These are phyloP conservation scores for Dasyprocta punctata DNA, from an alignment of 2,113 vertebrate species.

Conservation along the genomic window DNA sequence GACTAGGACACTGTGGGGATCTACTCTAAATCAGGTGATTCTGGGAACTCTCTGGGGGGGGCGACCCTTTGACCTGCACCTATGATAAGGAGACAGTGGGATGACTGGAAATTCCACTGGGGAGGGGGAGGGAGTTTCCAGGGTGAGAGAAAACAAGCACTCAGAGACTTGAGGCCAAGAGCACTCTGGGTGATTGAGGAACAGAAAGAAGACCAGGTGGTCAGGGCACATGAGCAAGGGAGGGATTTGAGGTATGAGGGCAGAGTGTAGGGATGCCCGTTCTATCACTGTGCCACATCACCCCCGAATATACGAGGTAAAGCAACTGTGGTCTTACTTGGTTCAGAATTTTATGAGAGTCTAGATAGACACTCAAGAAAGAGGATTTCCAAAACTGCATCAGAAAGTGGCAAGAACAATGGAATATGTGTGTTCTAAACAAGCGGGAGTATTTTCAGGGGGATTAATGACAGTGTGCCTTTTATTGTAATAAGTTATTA, in stretches of 20 bases:
- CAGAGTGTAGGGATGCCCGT: neutral
- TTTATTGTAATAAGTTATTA: neutral
- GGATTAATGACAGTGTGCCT: neutral
- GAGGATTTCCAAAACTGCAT: neutral
- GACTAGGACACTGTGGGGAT: accelerated
- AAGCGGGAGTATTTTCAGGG: neutral
- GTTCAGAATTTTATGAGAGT: neutral
- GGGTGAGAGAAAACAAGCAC: neutral
- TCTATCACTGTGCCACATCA: no score
- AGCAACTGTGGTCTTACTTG: neutral
- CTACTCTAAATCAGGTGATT: neutral
- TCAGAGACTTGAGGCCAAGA: neutral
- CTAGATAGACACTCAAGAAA: neutral
- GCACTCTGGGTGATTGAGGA: neutral
- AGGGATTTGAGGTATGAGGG: neutral
- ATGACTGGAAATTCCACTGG: neutral
- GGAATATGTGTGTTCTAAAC: neutral
- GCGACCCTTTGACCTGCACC: neutral
- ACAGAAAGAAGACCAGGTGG: neutral
- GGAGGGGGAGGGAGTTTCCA: neutral
- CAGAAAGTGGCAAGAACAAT: neutral
- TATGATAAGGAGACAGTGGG: neutral
- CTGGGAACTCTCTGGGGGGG: neutral
- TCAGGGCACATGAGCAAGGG: neutral
- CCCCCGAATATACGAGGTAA: neutral